Evolutionary conservation across 2,113 vertebrate genomes (phyloP).

Genomic region (Tinamus guttatus): DNA sequence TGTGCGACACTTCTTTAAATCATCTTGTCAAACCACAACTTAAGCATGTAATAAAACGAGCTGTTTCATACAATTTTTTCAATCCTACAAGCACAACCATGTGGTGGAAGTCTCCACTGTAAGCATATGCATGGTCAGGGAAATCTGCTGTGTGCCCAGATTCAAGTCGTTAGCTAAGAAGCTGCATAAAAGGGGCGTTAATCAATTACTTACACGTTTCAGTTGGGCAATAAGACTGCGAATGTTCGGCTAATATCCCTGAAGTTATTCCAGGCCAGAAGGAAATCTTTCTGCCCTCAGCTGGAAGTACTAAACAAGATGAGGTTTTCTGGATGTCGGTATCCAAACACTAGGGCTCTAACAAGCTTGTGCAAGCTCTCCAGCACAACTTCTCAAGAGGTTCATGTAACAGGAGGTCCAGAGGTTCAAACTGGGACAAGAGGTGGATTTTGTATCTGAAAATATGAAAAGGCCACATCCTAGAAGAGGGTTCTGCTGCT

Average conservation of each 20-base stretch:
- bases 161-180: conserved; percentile 7
- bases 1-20: neutral
- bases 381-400: neutral
- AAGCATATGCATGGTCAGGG: neutral
- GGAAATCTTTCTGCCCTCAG: neutral
- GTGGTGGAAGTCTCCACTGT: neutral
- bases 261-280: neutral
- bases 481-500: neutral
- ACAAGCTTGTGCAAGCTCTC: neutral
- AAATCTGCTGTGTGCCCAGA: neutral
- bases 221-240: neutral
- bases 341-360: neutral
- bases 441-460: neutral
- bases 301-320: neutral
- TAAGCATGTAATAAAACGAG: neutral
- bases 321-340: neutral
- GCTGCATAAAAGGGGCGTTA: neutral
- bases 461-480: neutral
- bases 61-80: neutral
- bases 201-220: neutral
- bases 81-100: neutral
- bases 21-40: neutral
- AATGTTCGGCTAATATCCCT: neutral
- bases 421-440: neutral
- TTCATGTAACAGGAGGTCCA: neutral